phyloP scores from a whole-genome alignment of 2,888 invertebrate species.

The Bibio marci region DNA sequence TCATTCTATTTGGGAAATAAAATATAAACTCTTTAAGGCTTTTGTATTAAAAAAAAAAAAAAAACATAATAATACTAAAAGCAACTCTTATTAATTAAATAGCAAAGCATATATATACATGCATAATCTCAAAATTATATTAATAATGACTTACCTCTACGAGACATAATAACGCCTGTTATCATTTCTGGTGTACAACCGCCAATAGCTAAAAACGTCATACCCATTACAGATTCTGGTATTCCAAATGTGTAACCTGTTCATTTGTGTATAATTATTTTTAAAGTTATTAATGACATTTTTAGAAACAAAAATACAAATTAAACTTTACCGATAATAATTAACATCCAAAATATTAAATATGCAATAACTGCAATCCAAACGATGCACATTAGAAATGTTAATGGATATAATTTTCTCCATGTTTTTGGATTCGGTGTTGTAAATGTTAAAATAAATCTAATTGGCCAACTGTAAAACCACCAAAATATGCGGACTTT shows the following conservation, averaged over 20 bases:
- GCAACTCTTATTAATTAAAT: no score
- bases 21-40: no score
- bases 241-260: conserved; percentile 33
- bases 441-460: conserved; percentile 38
- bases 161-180: conserved; percentile 62
- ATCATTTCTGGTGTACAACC: conserved; percentile 59
- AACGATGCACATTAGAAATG: conserved; percentile 61
- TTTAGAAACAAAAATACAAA: no score
- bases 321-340: conserved; percentile 46
- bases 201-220: conserved; percentile 69
- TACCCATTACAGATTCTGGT: conserved; percentile 68
- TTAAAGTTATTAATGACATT: no score
- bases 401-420: conserved; percentile 42
- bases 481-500: conserved; percentile 29
- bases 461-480: conserved; percentile 49
- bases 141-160: conserved; percentile 45
- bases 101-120: no score
- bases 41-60: no score
- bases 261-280: no score
- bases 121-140: no score
- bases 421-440: conserved; percentile 45
- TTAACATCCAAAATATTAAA: conserved; percentile 73
- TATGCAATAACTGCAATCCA: conserved; percentile 71
- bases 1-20: no score
- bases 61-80: no score